Evolutionary conservation across 1,140 invertebrate genomes (phyloP).

Genomic region (Drosophila bocqueti): DNA sequence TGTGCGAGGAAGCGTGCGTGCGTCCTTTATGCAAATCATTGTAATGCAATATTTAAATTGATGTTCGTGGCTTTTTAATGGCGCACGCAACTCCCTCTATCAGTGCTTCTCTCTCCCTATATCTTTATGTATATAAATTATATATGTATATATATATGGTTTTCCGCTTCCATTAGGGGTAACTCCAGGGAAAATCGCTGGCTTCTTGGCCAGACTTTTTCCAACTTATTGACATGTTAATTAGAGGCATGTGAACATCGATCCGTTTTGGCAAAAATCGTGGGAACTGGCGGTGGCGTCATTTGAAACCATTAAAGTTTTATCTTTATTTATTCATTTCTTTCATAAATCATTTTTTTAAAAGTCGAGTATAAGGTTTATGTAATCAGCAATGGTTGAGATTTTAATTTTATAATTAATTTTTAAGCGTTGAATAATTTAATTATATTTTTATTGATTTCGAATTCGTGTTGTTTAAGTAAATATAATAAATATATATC

Average conservation of each 20-base stretch:
- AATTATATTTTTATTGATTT: neutral
- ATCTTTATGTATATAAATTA: neutral
- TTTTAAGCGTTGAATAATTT: neutral
- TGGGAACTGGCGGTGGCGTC: constrained; percentile 8
- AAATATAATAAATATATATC: neutral
- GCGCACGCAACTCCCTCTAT: constrained; percentile 55
- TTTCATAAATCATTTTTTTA: neutral
- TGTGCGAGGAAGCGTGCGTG: constrained; percentile 21
- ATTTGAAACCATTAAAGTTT: neutral
- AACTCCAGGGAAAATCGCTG: neutral
- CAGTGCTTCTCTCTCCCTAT: neutral
- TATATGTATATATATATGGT: neutral
- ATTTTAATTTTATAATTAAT: too few relatives aligned
- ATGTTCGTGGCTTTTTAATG: constrained; percentile 78
- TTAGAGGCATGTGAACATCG: constrained; percentile 27
- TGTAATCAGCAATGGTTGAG: neutral
- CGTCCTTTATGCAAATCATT: constrained; percentile 79
- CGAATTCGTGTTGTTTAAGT: neutral
- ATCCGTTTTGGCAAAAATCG: constrained; percentile 9
- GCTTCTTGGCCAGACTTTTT: constrained; percentile 13
- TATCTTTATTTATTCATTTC: neutral
- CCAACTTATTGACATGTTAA: constrained; percentile 43
- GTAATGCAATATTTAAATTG: constrained; percentile 83
- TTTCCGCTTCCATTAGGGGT: constrained; percentile 40
- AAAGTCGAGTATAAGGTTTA: neutral